Percentiles rank a stretch among this genome's conserved stretches.
phyloP scores from a whole-genome alignment of 2,113 vertebrate species.

The Perca flavescens region DNA sequence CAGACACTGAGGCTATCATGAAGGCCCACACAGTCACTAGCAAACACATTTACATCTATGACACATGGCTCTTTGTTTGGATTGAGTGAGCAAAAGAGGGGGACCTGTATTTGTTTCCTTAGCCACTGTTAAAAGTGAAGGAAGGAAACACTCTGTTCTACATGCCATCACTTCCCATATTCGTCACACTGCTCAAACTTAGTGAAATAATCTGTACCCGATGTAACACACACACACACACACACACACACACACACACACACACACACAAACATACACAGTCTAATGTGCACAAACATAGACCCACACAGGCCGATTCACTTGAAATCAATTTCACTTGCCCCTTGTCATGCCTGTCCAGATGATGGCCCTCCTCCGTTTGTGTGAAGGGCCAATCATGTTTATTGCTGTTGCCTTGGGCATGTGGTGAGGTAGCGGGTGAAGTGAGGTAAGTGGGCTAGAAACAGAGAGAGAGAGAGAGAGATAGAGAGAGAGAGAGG shows the following conservation, averaged over 20 bases:
- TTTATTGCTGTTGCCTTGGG: constrained; percentile 74
- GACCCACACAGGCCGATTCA: constrained; percentile 60
- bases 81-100: constrained; percentile 39
- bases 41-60: constrained; percentile 32
- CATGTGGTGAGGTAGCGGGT: constrained; percentile 67
- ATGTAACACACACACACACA: constrained; percentile 10
- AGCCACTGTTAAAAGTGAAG: constrained; percentile 35
- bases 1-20: constrained; percentile 9
- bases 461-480: constrained; percentile 36
- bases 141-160: constrained; percentile 48
- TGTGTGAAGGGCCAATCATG: constrained; percentile 63
- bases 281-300: constrained; percentile 7
- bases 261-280: neutral
- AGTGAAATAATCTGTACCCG: constrained; percentile 43
- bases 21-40: constrained; percentile 19
- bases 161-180: constrained; percentile 59
- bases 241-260: neutral
- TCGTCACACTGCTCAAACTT: constrained; percentile 53
- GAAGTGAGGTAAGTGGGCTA: constrained; percentile 71
- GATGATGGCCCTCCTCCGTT: constrained; percentile 63
- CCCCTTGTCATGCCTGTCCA: constrained; percentile 72
- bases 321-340: constrained; percentile 76
- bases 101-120: constrained; percentile 53
- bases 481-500: constrained; percentile 10
- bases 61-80: constrained; percentile 55